These are phyloP conservation scores for Sternotherus odoratus DNA, from an alignment of 2,797 vertebrate genomes.

Conservation along the genomic window DNA sequence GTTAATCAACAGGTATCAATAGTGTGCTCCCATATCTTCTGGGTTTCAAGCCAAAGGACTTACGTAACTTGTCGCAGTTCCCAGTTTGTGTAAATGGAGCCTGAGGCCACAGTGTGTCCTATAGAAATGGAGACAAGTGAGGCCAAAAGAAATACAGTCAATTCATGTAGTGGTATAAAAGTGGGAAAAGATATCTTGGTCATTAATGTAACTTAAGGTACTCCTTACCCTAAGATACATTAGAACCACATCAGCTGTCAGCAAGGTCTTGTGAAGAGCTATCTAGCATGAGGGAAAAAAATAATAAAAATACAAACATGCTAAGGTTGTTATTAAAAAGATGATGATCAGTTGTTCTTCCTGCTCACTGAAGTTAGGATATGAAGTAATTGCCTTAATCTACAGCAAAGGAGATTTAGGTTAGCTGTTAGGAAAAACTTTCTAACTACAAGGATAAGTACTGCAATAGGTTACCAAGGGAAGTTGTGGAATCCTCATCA, in stretches of 20 bases:
- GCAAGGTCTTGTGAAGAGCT: too few species aligned
- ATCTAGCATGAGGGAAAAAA: too few species aligned
- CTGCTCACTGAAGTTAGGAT: not conserved
- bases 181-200: not conserved
- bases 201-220: not conserved
- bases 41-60: too few species aligned
- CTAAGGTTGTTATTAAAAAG: not conserved
- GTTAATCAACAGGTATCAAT: too few species aligned
- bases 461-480: not conserved
- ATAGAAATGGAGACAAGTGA: not conserved
- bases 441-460: not conserved
- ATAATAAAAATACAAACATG: not conserved
- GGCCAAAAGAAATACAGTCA: not conserved
- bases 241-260: accelerated
- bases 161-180: accelerated
- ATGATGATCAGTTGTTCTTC: not conserved
- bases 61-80: not conserved
- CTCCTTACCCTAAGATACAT: not conserved
- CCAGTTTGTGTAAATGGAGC: not conserved
- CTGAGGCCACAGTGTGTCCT: not conserved
- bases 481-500: not conserved
- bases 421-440: not conserved
- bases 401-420: not conserved
- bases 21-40: too few species aligned
- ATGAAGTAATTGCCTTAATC: not conserved